phyloP scores from a whole-genome alignment of 2,888 invertebrate species.

The Gymnocheta viridis region DNA sequence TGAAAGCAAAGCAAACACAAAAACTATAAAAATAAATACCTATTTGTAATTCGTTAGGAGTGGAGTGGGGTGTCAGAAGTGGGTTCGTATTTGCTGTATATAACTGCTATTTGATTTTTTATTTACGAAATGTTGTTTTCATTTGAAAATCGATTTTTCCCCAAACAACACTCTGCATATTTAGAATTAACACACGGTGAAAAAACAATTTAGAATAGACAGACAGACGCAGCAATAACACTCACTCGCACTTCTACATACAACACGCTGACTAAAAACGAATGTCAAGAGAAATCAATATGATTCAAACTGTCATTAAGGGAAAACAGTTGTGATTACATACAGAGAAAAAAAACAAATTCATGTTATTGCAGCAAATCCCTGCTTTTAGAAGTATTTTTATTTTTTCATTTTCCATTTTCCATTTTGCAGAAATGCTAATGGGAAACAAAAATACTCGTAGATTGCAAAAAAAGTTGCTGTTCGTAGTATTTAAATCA shows the following conservation, averaged over 20 bases:
- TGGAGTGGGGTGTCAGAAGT: too few species aligned
- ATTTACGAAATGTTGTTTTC: neutral
- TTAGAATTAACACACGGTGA: neutral
- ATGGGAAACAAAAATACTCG: neutral
- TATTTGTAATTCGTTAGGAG: too few species aligned
- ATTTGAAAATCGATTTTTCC: slow-evolving; percentile 79
- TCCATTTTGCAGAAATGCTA: too few species aligned
- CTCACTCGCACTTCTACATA: neutral
- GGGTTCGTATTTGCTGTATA: too few species aligned
- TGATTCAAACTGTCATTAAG: slow-evolving; percentile 28
- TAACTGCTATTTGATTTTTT: slow-evolving; percentile 7
- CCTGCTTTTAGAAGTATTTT: neutral
- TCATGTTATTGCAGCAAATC: neutral
- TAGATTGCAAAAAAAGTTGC: neutral
- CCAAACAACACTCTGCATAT: slow-evolving; percentile 68
- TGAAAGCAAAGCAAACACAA: too few species aligned
- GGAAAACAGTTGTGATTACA: neutral
- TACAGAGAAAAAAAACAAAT: neutral
- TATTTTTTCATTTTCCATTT: too few species aligned
- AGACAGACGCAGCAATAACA: neutral
- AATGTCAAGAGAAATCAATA: slow-evolving; percentile 29
- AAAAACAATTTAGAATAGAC: neutral
- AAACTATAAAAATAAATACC: too few species aligned
- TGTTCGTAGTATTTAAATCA: too few species aligned
- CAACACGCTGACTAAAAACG: neutral